A percentile compares a stretch with the other conserved stretches of the same genome.
These are phyloP conservation scores for Metallyticus violacea DNA, from an alignment of 2,888 invertebrate species.

Conservation along the genomic window DNA sequence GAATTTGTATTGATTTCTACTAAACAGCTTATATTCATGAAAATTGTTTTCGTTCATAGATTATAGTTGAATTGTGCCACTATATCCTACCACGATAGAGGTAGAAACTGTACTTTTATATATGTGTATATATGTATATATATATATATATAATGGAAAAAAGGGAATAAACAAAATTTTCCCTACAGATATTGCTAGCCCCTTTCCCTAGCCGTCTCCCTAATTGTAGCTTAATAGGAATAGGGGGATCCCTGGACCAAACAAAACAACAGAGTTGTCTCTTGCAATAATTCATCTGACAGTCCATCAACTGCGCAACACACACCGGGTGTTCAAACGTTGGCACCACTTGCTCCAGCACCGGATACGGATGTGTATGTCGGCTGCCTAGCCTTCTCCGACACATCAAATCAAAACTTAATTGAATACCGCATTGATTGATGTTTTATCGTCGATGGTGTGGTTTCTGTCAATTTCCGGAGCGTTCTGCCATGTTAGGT, in stretches of 20 bases:
- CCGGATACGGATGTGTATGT: background rate
- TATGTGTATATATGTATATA: too few relatives aligned
- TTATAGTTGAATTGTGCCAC: too few relatives aligned
- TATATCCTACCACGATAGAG: background rate
- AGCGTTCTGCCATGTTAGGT: background rate
- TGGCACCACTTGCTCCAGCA: background rate
- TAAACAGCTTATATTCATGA: too few relatives aligned
- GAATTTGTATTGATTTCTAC: too few relatives aligned
- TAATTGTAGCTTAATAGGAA: background rate
- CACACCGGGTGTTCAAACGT: background rate
- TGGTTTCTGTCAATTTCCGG: slow-evolving; percentile 17
- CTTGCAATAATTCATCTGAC: background rate
- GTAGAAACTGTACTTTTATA: background rate
- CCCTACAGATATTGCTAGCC: background rate
- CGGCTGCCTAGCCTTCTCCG: background rate
- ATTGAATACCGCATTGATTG: slow-evolving; percentile 15
- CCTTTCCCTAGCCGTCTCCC: background rate
- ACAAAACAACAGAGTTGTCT: background rate
- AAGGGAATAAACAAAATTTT: background rate
- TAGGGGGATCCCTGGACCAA: background rate
- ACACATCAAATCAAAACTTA: slow-evolving; percentile 15
- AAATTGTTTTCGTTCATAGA: too few relatives aligned
- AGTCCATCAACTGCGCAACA: background rate
- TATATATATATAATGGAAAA: too few relatives aligned
- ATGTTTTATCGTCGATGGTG: slow-evolving; percentile 10